Evolutionary conservation across 2,797 vertebrate genomes (phyloP).

Genomic region (Buceros bicornis): DNA sequence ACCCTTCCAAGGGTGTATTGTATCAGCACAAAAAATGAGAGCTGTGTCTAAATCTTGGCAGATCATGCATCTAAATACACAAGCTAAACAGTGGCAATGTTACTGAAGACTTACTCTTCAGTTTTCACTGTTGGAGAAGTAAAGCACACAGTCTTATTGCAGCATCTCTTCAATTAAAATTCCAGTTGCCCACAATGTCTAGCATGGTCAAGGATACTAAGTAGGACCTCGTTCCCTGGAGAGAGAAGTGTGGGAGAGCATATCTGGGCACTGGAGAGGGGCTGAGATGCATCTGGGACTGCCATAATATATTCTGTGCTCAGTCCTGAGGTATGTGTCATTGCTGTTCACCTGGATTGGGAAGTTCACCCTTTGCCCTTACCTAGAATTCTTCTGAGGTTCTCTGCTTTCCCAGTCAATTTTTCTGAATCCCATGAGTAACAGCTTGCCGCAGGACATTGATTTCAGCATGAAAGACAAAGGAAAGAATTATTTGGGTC

Average conservation of each 20-base stretch:
- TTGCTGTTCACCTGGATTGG: background rate
- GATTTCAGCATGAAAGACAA: background rate
- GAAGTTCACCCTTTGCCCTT: background rate
- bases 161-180: background rate
- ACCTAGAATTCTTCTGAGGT: background rate
- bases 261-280: background rate
- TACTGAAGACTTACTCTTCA: background rate
- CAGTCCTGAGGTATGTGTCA: background rate
- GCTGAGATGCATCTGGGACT: background rate
- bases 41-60: background rate
- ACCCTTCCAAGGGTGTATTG: background rate
- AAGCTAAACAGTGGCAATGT: background rate
- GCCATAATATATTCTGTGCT: background rate
- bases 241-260: background rate
- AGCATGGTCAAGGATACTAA: background rate
- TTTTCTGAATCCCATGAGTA: background rate
- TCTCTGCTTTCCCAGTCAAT: background rate
- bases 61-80: background rate
- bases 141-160: background rate
- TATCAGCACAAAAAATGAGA: background rate
- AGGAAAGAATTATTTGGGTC: background rate
- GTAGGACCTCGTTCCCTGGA: background rate
- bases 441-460: background rate
- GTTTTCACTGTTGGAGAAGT: background rate
- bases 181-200: background rate